These are phyloP conservation scores for Plebejus argus DNA, from an alignment of 2,888 invertebrate species.

Conservation along the genomic window DNA sequence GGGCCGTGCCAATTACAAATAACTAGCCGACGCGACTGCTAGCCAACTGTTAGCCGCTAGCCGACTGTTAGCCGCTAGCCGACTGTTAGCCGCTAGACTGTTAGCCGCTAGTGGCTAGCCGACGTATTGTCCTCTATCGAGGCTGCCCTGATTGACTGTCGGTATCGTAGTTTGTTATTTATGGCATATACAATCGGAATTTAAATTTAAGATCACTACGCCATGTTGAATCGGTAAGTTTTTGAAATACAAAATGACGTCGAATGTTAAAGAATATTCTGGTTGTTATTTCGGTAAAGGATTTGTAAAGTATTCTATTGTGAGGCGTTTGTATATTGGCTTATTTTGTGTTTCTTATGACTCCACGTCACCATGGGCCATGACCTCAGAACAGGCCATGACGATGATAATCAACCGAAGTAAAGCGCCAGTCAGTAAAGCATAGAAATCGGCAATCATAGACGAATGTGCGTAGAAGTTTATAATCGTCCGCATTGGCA, in stretches of 20 bases:
- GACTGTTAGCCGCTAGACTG: not conserved
- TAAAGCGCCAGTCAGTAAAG: too few species aligned
- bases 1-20: constrained; percentile 48
- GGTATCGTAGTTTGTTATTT: not conserved
- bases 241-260: not conserved
- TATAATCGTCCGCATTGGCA: too few species aligned
- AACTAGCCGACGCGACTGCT: constrained; percentile 36
- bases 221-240: constrained; percentile 24
- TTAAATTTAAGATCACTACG: not conserved
- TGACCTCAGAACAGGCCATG: too few species aligned
- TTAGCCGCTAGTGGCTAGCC: constrained; percentile 13
- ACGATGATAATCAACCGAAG: too few species aligned
- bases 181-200: not conserved
- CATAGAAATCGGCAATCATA: too few species aligned
- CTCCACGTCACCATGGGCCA: too few species aligned
- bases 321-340: too few species aligned
- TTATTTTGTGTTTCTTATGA: too few species aligned
- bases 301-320: too few species aligned
- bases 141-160: constrained; percentile 4
- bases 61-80: not conserved
- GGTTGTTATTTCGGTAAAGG: too few species aligned
- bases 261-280: not conserved
- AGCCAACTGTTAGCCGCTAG: not conserved
- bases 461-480: too few species aligned
- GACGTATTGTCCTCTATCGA: constrained; percentile 21